phyloP scores from a whole-genome alignment of 2,113 vertebrate species.

The Takifugu flavidus region DNA sequence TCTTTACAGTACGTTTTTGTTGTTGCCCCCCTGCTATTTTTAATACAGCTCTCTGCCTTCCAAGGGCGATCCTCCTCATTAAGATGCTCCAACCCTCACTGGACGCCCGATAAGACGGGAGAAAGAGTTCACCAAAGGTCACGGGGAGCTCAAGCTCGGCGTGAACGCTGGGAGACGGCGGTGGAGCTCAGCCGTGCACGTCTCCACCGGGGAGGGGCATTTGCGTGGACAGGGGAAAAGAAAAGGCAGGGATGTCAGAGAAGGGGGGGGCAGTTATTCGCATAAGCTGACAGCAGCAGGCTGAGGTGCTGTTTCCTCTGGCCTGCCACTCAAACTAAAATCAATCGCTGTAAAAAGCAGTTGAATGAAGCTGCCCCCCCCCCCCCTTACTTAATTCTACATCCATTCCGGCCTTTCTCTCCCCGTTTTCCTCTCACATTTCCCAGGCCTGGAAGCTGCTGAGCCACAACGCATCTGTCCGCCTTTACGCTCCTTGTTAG shows the following conservation, averaged over 20 bases:
- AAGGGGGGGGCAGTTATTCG: slow-evolving; percentile 58
- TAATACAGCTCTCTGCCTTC: neutral
- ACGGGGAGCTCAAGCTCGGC: neutral
- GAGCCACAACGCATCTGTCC: slow-evolving; percentile 44
- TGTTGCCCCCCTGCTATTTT: neutral
- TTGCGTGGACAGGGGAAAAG: slow-evolving; percentile 5
- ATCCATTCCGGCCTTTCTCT: slow-evolving; percentile 4
- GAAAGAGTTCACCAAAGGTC: slow-evolving; percentile 17
- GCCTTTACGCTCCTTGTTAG: slow-evolving; percentile 42
- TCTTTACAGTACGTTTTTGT: neutral
- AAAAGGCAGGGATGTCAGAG: slow-evolving; percentile 19
- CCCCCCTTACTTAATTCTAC: neutral
- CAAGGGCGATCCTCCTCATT: neutral
- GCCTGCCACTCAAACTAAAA: slow-evolving; percentile 69
- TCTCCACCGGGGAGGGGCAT: slow-evolving; percentile 10
- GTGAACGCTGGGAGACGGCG: neutral
- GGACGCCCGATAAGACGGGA: neutral
- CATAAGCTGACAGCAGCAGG: slow-evolving; percentile 69
- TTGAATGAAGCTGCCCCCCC: slow-evolving; percentile 42
- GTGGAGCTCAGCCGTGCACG: neutral
- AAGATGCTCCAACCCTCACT: neutral
- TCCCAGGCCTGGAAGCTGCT: slow-evolving; percentile 30
- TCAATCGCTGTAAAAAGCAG: slow-evolving; percentile 68
- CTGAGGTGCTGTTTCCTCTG: slow-evolving; percentile 63
- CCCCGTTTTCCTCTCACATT: slow-evolving; percentile 33